Conservation (phyloP, 2,888 invertebrate species). For the Archaeoteleia sp. region DNA sequence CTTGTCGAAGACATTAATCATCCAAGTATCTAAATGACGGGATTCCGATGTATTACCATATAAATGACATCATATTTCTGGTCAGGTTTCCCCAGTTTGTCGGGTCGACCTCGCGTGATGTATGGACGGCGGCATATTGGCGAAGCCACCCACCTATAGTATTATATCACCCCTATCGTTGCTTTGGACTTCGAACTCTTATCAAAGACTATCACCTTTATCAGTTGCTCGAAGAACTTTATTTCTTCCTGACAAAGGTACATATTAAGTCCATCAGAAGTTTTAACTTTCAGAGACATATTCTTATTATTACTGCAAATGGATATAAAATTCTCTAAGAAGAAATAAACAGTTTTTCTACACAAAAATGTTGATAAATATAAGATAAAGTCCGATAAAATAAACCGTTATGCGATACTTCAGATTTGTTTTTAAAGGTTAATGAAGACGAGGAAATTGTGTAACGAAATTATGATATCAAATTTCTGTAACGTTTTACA, state of each 20-base stretch:
- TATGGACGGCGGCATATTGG: conserved; percentile 75
- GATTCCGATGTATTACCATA: conserved; percentile 76
- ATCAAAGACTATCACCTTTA: conserved; percentile 39
- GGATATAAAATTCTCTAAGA: no score
- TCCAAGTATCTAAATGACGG: conserved; percentile 75
- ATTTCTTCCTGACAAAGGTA: conserved; percentile 4
- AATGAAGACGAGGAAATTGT: no score
- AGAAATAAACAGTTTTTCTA: no score
- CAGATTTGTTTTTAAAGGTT: no score
- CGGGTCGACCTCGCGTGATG: conserved; percentile 71
- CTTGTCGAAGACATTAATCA: conserved; percentile 75
- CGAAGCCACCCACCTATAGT: conserved; percentile 60
- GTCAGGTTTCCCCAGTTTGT: conserved; percentile 74
- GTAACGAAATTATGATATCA: not conserved
- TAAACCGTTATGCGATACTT: no score
- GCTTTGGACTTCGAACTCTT: conserved; percentile 51
- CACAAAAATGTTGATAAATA: no score
- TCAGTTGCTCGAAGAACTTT: conserved; percentile 19
- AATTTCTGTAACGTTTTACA: not conserved
- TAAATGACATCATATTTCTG: conserved; percentile 76
- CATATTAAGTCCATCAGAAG: not conserved
- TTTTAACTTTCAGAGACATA: no score
- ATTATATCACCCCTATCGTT: conserved; percentile 57
- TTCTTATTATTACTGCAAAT: no score
- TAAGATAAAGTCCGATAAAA: no score